These are phyloP conservation scores for Ceratothoa steindachneri DNA, from an alignment of 2,888 invertebrate species.

Conservation along the genomic window DNA sequence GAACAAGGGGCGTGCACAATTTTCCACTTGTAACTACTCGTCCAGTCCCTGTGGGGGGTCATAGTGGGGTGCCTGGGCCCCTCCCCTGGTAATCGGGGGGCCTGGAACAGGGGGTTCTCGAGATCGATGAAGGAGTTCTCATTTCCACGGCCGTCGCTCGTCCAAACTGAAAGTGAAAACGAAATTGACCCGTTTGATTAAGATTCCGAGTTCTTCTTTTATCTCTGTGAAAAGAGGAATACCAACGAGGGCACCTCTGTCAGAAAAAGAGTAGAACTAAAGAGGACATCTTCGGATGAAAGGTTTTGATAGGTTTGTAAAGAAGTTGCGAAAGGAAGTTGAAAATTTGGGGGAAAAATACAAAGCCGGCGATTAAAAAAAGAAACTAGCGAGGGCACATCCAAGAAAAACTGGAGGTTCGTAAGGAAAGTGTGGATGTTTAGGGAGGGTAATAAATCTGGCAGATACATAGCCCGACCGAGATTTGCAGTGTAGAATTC, in stretches of 20 bases:
- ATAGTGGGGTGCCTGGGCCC: not conserved
- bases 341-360: too few species aligned
- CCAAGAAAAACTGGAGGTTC: too few species aligned
- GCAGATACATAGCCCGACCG: too few species aligned
- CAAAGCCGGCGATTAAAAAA: too few species aligned
- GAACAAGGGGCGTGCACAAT: constrained; percentile 30
- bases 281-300: not conserved
- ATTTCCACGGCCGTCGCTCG: not conserved
- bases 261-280: not conserved
- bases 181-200: not conserved
- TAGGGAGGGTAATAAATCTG: too few species aligned
- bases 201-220: too few species aligned
- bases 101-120: constrained; percentile 13
- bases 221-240: too few species aligned
- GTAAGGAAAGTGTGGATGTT: too few species aligned
- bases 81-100: not conserved
- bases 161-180: not conserved
- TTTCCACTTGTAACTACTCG: not conserved
- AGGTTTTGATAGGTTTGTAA: not conserved
- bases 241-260: too few species aligned
- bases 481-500: too few species aligned
- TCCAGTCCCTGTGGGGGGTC: not conserved
- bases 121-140: constrained; percentile 17
- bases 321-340: not conserved
- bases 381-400: too few species aligned